Evolutionary conservation across 1,140 invertebrate genomes (phyloP).

Genomic region (Limonius californicus): DNA sequence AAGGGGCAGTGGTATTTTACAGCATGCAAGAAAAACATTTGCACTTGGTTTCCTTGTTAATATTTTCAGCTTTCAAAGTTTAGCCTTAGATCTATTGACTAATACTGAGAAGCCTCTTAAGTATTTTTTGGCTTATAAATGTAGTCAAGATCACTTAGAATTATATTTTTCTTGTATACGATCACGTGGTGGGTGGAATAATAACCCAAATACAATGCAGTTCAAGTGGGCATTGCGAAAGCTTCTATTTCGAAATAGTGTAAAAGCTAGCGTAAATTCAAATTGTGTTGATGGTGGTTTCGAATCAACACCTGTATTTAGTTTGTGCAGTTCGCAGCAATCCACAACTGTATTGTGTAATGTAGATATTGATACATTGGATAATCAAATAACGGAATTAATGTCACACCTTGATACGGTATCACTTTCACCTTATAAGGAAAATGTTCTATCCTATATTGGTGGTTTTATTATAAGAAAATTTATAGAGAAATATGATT

Average conservation of each 20-base stretch:
- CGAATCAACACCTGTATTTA: conserved; percentile 9
- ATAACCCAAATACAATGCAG: conserved; percentile 34
- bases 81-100: conserved; percentile 24
- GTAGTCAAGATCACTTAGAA: conserved; percentile 38
- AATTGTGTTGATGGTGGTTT: conserved; percentile 15
- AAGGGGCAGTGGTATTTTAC: neutral
- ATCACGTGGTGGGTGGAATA: conserved; percentile 25
- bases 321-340: neutral
- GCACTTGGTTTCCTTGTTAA: conserved; percentile 18
- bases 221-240: conserved; percentile 18
- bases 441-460: too few relatives aligned
- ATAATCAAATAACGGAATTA: too few relatives aligned
- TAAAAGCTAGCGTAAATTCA: conserved; percentile 16
- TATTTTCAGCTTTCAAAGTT: conserved; percentile 23
- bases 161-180: conserved; percentile 33
- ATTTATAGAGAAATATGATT: too few relatives aligned
- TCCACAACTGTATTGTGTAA: neutral
- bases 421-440: too few relatives aligned
- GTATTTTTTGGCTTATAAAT: conserved; percentile 40
- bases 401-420: too few relatives aligned
- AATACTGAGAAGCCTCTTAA: conserved; percentile 17
- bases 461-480: too few relatives aligned
- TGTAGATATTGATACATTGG: too few relatives aligned
- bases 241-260: conserved; percentile 1
- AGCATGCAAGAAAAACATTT: conserved; percentile 22